Percentiles rank a stretch among this genome's conserved stretches.
These are phyloP conservation scores for Lasius platythorax DNA, from an alignment of 2,888 invertebrate genomes.

Conservation along the genomic window DNA sequence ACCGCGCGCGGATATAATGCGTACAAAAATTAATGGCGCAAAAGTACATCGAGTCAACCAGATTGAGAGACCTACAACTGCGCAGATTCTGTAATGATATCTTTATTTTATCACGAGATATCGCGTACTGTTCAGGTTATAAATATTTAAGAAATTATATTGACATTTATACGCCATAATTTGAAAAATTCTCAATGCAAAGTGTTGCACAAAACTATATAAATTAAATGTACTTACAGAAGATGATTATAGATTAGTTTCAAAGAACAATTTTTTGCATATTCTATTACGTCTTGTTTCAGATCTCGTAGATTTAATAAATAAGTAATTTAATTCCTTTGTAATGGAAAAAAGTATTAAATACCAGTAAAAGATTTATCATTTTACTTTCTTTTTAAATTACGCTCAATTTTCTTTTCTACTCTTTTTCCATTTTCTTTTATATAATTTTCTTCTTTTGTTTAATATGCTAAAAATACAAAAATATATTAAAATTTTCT, in stretches of 20 bases:
- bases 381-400: background rate
- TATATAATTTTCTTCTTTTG: background rate
- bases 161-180: background rate
- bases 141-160: slow-evolving; percentile 24
- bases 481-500: background rate
- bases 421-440: background rate
- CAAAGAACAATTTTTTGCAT: background rate
- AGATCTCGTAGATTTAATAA: background rate
- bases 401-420: background rate
- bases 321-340: background rate
- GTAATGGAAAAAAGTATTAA: background rate
- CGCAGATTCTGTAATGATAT: slow-evolving; percentile 5
- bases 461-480: background rate
- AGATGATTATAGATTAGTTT: background rate
- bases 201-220: background rate
- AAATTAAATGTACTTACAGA: background rate
- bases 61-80: slow-evolving; percentile 18
- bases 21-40: slow-evolving; percentile 65
- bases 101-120: slow-evolving; percentile 7
- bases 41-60: slow-evolving; percentile 26
- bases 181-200: background rate
- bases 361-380: background rate
- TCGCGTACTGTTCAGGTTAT: background rate
- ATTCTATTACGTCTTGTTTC: background rate
- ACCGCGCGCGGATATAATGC: slow-evolving; percentile 55